These are phyloP conservation scores for Halcyon leucocephala DNA, from an alignment of 2,797 vertebrate species.

Conservation along the genomic window DNA sequence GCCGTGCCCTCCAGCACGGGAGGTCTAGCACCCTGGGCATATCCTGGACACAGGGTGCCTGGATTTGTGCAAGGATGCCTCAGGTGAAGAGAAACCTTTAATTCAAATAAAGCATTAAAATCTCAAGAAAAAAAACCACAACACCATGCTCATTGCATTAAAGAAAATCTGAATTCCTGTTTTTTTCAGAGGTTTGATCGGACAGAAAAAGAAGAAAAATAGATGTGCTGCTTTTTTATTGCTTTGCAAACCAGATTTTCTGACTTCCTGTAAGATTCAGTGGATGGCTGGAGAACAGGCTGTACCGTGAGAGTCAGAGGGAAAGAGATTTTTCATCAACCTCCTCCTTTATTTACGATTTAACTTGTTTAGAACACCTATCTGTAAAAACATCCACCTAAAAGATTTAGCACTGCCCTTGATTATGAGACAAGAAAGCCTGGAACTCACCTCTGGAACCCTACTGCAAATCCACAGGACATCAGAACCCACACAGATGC, in stretches of 20 bases:
- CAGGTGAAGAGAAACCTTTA: background rate
- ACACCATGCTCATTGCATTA: background rate
- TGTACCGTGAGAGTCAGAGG: background rate
- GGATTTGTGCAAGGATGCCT: background rate
- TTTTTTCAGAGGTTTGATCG: background rate
- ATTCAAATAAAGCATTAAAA: background rate
- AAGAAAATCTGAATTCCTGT: background rate
- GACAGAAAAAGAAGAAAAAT: background rate
- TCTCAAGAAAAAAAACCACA: background rate
- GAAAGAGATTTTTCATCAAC: background rate
- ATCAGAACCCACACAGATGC: background rate
- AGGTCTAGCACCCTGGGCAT: background rate
- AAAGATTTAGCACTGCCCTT: background rate
- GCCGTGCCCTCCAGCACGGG: fast-evolving
- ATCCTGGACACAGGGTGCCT: background rate
- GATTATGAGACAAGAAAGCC: background rate
- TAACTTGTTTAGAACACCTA: background rate
- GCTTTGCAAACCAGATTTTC: slow-evolving; percentile 8
- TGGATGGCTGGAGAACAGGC: background rate
- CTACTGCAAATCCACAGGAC: background rate
- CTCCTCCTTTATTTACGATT: background rate
- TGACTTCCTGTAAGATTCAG: background rate
- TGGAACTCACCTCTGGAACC: background rate
- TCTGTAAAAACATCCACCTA: background rate
- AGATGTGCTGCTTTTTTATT: background rate